Conservation (phyloP, 2,888 invertebrate species). For the Euproctis similis region DNA sequence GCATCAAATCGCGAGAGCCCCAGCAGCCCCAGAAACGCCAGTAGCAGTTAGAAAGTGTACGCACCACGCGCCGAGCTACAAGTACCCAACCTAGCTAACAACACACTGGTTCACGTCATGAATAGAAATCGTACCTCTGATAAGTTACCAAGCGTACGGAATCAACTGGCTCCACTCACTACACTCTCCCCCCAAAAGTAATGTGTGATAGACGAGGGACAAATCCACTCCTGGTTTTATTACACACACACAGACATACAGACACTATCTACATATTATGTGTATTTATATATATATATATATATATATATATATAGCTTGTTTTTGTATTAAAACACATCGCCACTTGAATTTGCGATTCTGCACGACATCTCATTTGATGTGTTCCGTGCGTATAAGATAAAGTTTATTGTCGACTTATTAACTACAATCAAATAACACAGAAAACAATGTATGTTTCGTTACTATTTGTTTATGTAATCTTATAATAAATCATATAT, state of each 20-base stretch:
- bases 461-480: too few species aligned
- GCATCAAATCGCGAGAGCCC: slow-evolving; percentile 22
- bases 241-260: too few species aligned
- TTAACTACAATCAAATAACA: too few species aligned
- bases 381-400: slow-evolving; percentile 1
- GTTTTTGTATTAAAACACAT: slow-evolving; percentile 8
- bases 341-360: slow-evolving; percentile 11
- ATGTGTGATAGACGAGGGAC: slow-evolving; percentile 36
- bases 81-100: too few species aligned
- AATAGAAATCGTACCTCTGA: slow-evolving; percentile 65
- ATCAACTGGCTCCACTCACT: slow-evolving; percentile 33
- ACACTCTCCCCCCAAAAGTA: slow-evolving; percentile 27
- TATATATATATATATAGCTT: slow-evolving; percentile 22
- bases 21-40: too few species aligned
- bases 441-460: too few species aligned
- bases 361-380: slow-evolving; percentile 4
- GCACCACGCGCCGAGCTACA: slow-evolving; percentile 28
- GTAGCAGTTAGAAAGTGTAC: slow-evolving; percentile 23
- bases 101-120: slow-evolving; percentile 43
- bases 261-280: slow-evolving; percentile 22
- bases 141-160: too few species aligned
- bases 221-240: slow-evolving; percentile 42
- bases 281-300: too few species aligned
- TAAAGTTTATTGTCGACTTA: slow-evolving; percentile 5
- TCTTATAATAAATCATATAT: too few species aligned